Evolutionary conservation across 2,797 vertebrate genomes (phyloP), one percentile per base, ranked within the genome.

Genomic region (Gastrophryne carolinensis): DNA sequence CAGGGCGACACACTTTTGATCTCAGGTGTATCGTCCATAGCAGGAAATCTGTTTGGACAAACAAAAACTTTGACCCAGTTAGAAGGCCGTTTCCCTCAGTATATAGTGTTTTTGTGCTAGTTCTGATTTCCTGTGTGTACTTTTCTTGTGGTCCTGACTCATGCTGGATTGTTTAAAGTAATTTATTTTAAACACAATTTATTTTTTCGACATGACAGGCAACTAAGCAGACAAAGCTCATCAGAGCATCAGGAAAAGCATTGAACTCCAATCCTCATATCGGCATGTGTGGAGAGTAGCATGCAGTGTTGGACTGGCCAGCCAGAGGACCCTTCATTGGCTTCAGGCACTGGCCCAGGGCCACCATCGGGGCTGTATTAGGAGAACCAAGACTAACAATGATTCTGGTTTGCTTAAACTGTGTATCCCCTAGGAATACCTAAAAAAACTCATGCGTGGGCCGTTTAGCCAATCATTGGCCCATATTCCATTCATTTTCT

Each of bases 81-180:
- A 72, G 17, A 15, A 2, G 11, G 15, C 24, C 49, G 17, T 72
- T 24, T 72, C 32, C 5, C 32, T 71, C 60, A 54, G 68, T 65
- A 32, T 30, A 44, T 56, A 19, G 1, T 29, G 54, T 77, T 49
- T 21, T 39, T 77, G 75, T 72, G 24, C 67, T 78, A 71, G 29
- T 57, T 78, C 44, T 54, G 26, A 72, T 66, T 72, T 78, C 75
- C 68, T 72, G 68, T 64, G 15, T 72, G 75, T 66, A 78, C 53
- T 78, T 78, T 78, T 61, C 29, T 39, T 72, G 75, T 58, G 75
- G 61, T 60, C 39, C 24, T 78, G 68, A 72, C 52, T 72, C 75
- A 78, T 58, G 17, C 52, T 69, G 62, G 64, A 74, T 66, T 58
- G 32, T 67, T 66, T 68, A 23, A 67, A 60, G 26, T 49, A 44